phyloP scores from a whole-genome alignment of 2,113 vertebrate genomes.

The Heterotis niloticus region DNA sequence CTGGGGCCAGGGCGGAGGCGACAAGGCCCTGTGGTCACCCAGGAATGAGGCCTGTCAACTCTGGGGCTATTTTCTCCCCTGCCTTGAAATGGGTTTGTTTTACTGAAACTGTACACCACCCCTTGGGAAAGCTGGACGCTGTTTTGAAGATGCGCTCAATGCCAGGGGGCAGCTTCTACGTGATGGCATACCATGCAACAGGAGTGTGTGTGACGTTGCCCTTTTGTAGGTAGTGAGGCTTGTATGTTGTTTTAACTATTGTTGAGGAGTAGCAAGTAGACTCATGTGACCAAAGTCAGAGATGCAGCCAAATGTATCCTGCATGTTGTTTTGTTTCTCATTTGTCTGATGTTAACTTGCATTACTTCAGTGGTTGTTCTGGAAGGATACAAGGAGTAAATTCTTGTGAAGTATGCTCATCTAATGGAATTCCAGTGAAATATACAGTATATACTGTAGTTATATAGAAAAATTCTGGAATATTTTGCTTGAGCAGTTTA shows the following conservation, averaged over 20 bases:
- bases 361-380: too few species aligned
- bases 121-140: neutral
- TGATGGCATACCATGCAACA: neutral
- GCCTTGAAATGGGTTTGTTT: slow-evolving; percentile 22
- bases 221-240: neutral
- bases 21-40: slow-evolving; percentile 30
- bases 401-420: too few species aligned
- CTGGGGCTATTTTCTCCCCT: slow-evolving; percentile 29
- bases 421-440: too few species aligned
- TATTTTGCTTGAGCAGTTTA: too few species aligned
- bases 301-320: too few species aligned
- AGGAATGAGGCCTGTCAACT: slow-evolving; percentile 39
- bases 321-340: too few species aligned
- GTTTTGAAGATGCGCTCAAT: too few species aligned
- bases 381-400: too few species aligned
- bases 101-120: slow-evolving; percentile 24
- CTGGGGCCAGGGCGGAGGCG: slow-evolving; percentile 8
- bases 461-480: neutral
- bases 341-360: too few species aligned
- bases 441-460: too few species aligned
- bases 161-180: neutral
- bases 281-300: too few species aligned
- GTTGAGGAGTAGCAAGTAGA: neutral
- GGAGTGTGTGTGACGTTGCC: neutral
- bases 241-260: neutral